Evolutionary conservation across 2,113 vertebrate species (phyloP), one percentile per base, ranked within the genome.

Genomic region (Ciconia maguari): DNA sequence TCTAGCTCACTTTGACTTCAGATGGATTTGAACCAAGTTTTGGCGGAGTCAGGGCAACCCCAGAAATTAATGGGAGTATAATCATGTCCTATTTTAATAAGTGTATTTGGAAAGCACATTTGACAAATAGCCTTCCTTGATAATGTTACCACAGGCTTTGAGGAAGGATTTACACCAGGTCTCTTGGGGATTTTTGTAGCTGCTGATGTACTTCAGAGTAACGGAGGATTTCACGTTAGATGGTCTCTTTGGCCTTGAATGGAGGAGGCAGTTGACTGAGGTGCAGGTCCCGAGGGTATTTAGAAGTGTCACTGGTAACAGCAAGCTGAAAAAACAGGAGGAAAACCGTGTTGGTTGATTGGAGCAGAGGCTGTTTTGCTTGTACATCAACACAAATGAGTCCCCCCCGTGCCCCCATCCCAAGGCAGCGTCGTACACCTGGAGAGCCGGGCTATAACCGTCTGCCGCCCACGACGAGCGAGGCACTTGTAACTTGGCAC

Each of bases 341-440:
- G 16, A 38, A 62, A 72, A 34, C 4, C 3, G 0, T 8, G 26
- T 10, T 26, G 62, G 36, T 11, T 60, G 72, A 3, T 11, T 26
- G 34, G 48, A 51, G 72, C 58, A 32, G 29, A 57, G 52, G 9
- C 42, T 58, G 25, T 49, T 72, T 25, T 4, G 26, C 22, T 34
- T 13, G 18, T 27, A 3, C 20, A 2, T 52, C 20, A 13, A 1
- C 64, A 29, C 27, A 30, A 26, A 21, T 1, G 29, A 17, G 16
- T 6, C 3, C 2, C 11, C 20, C 5, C 13, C 3, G 5, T 7
- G 48, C 32, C 51, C 11, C 30, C 41, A 10, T 20, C 20, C 72
- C 5, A 9, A 36, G 38, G 36, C 42, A 61, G 54, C 49, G 15
- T 5, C 0, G 0, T 44, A 5, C 36, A 9, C 12, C 15, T 1